Conservation (phyloP, 2,113 vertebrate genomes). For the Seriola quinqueradiata region DNA sequence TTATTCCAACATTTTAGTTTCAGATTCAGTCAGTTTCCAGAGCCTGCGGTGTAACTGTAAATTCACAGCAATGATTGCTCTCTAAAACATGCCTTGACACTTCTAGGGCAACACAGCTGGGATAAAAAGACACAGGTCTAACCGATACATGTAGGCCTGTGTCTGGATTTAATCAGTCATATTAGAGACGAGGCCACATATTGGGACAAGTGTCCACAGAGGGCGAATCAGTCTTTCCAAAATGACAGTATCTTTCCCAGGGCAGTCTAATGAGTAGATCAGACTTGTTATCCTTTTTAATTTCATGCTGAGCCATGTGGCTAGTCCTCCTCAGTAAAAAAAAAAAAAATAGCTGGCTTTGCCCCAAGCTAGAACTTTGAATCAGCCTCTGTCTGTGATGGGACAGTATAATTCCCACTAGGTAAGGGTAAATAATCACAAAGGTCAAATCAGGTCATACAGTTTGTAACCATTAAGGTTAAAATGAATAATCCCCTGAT, state of each 20-base stretch:
- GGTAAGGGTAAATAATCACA: slow-evolving; percentile 48
- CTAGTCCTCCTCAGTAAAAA: slow-evolving; percentile 44
- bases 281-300: slow-evolving; percentile 68
- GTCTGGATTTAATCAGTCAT: slow-evolving; percentile 35
- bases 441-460: not conserved
- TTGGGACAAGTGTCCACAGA: slow-evolving; percentile 26
- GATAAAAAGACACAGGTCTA: slow-evolving; percentile 51
- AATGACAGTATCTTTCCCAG: slow-evolving; percentile 54
- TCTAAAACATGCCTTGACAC: slow-evolving; percentile 76
- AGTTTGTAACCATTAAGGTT: too few species aligned
- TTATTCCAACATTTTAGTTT: slow-evolving; percentile 48
- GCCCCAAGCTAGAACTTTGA: slow-evolving; percentile 42
- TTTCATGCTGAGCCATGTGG: slow-evolving; percentile 59
- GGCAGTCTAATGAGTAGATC: slow-evolving; percentile 53
- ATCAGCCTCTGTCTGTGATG: slow-evolving; percentile 43
- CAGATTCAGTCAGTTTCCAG: slow-evolving; percentile 70
- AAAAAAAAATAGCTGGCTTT: slow-evolving; percentile 11
- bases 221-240: slow-evolving; percentile 19
- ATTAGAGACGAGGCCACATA: slow-evolving; percentile 30
- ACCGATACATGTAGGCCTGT: slow-evolving; percentile 12
- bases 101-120: slow-evolving; percentile 46
- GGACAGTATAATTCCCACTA: slow-evolving; percentile 18
- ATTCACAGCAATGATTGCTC: slow-evolving; percentile 43
- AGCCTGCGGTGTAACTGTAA: slow-evolving; percentile 71
- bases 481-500: not conserved